Conservation (phyloP, 2,113 vertebrate species). For the Ranitomeya variabilis region DNA sequence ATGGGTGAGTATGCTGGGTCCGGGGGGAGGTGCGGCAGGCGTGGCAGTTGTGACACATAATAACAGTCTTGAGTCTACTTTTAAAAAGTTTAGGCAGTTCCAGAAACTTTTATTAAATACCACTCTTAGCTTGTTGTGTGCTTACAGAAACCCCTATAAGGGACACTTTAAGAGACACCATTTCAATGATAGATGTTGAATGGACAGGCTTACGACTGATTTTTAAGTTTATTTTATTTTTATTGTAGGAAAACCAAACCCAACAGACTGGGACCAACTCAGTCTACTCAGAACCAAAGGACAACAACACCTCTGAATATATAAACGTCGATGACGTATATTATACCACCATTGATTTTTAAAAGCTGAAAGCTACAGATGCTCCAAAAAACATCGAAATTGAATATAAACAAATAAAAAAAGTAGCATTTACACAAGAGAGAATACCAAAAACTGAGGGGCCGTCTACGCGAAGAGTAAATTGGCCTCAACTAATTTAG, state of each 20-base stretch:
- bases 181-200: background rate
- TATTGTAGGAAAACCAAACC: background rate
- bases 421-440: background rate
- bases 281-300: background rate
- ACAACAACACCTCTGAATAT: background rate
- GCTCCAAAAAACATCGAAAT: background rate
- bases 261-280: background rate
- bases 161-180: too few species aligned
- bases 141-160: too few species aligned
- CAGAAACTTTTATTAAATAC: too few species aligned
- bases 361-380: background rate
- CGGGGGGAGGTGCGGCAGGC: too few species aligned
- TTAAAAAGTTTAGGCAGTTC: too few species aligned
- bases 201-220: background rate
- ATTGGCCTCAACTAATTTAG: too few species aligned
- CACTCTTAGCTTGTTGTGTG: too few species aligned
- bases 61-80: too few species aligned
- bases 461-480: too few species aligned
- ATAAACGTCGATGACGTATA: background rate
- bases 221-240: background rate
- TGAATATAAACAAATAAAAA: background rate
- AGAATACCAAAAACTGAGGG: too few species aligned
- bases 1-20: too few species aligned
- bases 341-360: background rate
- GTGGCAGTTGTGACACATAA: too few species aligned